A percentile compares a stretch with the other conserved stretches of the same genome.
Conservation (phyloP, 2,113 vertebrate genomes). For the Haemorhous mexicanus region DNA sequence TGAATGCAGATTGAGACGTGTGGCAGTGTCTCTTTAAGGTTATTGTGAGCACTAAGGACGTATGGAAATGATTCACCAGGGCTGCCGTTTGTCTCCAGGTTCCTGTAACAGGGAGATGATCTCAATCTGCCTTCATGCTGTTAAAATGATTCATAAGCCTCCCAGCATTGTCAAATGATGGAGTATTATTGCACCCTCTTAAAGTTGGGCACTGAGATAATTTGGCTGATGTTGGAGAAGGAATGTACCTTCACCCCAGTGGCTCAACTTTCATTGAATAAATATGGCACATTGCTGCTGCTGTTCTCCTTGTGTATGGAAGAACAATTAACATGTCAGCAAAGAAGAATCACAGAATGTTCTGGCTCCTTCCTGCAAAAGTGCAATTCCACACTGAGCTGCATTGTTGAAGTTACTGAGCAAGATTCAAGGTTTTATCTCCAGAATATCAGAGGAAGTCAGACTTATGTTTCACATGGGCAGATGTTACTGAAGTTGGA, state of each 20-base stretch:
- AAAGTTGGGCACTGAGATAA: constrained; percentile 81
- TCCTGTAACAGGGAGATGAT: constrained; percentile 79
- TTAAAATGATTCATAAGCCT: constrained; percentile 81
- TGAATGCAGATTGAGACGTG: background rate
- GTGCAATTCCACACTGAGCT: constrained; percentile 60
- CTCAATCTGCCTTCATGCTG: constrained; percentile 80
- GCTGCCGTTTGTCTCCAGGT: constrained; percentile 74
- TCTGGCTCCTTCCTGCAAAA: constrained; percentile 63
- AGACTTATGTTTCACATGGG: background rate
- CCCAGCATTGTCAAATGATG: constrained; percentile 76
- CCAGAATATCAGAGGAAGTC: constrained; percentile 51
- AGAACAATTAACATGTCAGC: constrained; percentile 80
- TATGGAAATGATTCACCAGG: constrained; percentile 73
- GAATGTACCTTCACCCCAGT: constrained; percentile 74
- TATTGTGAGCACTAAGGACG: constrained; percentile 47
- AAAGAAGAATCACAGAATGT: constrained; percentile 72
- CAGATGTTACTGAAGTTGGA: background rate
- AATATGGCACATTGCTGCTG: constrained; percentile 75
- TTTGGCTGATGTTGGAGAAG: constrained; percentile 78
- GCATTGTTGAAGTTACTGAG: constrained; percentile 63
- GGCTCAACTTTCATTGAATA: constrained; percentile 77
- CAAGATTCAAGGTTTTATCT: constrained; percentile 57
- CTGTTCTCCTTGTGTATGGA: constrained; percentile 69
- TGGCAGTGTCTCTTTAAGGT: constrained; percentile 66
- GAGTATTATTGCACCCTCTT: constrained; percentile 79